These are phyloP conservation scores for Silurus lanzhouensis DNA, from an alignment of 2,797 vertebrate genomes.

Conservation along the genomic window DNA sequence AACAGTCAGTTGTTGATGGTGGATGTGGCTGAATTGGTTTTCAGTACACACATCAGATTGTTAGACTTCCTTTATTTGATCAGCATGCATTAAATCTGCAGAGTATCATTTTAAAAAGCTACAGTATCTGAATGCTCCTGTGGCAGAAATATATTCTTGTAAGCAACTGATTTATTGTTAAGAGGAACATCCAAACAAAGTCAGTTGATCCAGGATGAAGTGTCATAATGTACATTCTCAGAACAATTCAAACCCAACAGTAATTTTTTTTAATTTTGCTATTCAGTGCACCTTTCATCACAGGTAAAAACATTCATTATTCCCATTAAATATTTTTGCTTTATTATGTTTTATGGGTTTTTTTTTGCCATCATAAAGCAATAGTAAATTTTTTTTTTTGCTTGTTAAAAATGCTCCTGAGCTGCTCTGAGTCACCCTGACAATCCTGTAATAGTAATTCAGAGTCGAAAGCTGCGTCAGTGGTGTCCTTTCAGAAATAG, in stretches of 20 bases:
- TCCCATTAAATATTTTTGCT: background rate
- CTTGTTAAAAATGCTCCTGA: background rate
- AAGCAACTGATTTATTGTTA: background rate
- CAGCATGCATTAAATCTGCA: background rate
- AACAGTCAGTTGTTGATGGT: background rate
- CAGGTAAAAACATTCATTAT: too few species aligned
- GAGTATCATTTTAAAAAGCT: background rate
- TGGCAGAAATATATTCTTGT: background rate
- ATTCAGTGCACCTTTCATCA: background rate
- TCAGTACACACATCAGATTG: background rate
- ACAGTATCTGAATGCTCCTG: background rate
- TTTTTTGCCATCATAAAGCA: background rate
- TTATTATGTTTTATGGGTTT: background rate
- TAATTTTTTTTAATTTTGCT: background rate
- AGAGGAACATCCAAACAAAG: background rate
- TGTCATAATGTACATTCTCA: background rate
- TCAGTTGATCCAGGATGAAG: background rate
- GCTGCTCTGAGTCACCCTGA: conserved; percentile 13
- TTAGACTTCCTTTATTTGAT: background rate
- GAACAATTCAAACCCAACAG: background rate
- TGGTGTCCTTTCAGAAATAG: background rate
- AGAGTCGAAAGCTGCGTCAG: background rate
- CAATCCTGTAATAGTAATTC: conserved; percentile 17
- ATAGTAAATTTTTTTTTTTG: background rate
- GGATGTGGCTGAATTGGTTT: background rate